Evolutionary conservation across 2,888 invertebrate species (phyloP), one percentile per base, ranked within the genome.

Genomic region (Serrognathus titanus): DNA sequence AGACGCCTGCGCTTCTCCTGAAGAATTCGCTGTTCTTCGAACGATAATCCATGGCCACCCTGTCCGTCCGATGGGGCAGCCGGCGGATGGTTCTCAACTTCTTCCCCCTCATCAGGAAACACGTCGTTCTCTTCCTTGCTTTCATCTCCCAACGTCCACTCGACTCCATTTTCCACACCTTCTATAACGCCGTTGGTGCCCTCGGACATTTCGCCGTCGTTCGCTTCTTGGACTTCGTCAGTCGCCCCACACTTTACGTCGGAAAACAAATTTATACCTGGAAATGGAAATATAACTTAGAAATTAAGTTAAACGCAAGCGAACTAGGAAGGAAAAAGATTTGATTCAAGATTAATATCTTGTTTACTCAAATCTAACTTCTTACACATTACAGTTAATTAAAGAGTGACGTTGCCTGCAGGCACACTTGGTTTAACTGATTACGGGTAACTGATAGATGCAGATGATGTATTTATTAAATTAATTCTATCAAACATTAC

Each of bases 191-290:
- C 73, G n/a, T 80, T 79, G 3, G 76, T 78, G 0, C 78, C 72
- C 47, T 81, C 81, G 5, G 80, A 79, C 62, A 80, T 81, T 63
- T 80, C 80, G 53, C 80, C 80, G 57, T 80, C 79, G 39, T 81
- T 80, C 49, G 80, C 81, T 60, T 43, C 10, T 9, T 43, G 13
- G 16, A 16, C 43, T 16, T 43, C 43, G 43, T 2, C 11, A 16
- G 16, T 13, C 9, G 39, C n/a, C 39, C 11, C 39, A 3, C 4
- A 11, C 39, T 12, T 39, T 12, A 3, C 10, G 43, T 43, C 43
- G 43, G 16, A 43, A 43, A 20, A 16, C 6, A 31, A 31, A 31
- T 4, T 31, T 31, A 31, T 31, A 31, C 24, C 24, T 31, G 7
- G 4, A 31, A 31, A 5, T 31, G 7, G 6, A 31, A 31, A 31